phyloP scores from a whole-genome alignment of 1,140 invertebrate species.

The Nylanderia fulva region DNA sequence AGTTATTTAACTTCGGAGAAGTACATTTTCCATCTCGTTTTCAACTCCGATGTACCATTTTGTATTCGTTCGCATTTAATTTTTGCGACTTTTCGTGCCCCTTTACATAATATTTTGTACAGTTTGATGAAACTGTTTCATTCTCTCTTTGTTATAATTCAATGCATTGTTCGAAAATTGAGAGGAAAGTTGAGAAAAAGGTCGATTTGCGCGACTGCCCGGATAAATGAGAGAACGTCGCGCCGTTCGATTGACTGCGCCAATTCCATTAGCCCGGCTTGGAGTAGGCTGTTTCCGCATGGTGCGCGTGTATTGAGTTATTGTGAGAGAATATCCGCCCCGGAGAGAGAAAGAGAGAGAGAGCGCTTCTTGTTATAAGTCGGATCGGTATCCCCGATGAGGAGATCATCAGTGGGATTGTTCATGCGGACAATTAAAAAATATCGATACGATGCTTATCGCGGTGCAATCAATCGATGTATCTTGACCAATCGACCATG shows the following conservation, averaged over 20 bases:
- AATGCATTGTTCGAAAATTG: constrained; percentile 19
- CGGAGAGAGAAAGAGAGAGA: not conserved
- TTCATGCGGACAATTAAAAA: constrained; percentile 69
- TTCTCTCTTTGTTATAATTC: constrained; percentile 2
- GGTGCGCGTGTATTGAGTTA: constrained; percentile 21
- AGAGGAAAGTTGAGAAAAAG: constrained; percentile 19
- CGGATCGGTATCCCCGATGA: constrained; percentile 36
- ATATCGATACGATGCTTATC: constrained; percentile 64
- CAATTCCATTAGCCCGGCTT: constrained; percentile 55
- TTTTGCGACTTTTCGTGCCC: not conserved
- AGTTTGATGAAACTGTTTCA: constrained; percentile 14
- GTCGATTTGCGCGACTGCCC: not conserved
- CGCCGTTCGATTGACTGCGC: constrained; percentile 51
- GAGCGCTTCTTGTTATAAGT: constrained; percentile 59
- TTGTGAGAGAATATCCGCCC: constrained; percentile 21
- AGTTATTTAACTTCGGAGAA: not conserved
- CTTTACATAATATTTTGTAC: not conserved
- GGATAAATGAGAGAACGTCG: constrained; percentile 49
- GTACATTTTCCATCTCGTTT: not conserved
- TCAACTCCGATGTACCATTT: not conserved
- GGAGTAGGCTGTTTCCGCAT: constrained; percentile 34
- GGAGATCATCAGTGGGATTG: constrained; percentile 49
- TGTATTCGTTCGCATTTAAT: not conserved
- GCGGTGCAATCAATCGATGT: constrained; percentile 29
- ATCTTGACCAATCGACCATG: constrained; percentile 38